phyloP scores from a whole-genome alignment of 2,888 invertebrate species.

The Tortricodes alternella region DNA sequence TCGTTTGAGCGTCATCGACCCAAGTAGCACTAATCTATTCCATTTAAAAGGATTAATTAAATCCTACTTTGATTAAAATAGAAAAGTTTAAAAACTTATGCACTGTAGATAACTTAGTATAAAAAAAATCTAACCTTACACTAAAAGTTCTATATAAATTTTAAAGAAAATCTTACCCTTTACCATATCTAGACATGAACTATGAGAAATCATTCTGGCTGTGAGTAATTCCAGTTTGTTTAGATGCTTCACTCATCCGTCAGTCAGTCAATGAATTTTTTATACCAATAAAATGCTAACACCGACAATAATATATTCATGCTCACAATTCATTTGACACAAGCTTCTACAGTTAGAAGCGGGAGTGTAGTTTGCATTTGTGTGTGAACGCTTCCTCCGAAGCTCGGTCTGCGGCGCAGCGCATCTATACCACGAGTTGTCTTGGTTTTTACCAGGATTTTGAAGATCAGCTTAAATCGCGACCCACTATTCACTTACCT shows the following conservation, averaged over 20 bases:
- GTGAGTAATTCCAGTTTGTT: conserved; percentile 73
- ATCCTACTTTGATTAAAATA: conserved; percentile 74
- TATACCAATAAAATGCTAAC: conserved; percentile 44
- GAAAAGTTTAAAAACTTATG: conserved; percentile 72
- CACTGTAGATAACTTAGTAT: conserved; percentile 80
- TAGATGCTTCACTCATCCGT: conserved; percentile 60
- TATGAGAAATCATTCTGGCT: conserved; percentile 81
- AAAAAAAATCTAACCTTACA: conserved; percentile 67
- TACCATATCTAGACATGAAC: conserved; percentile 77
- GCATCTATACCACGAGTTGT: neutral
- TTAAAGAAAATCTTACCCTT: conserved; percentile 61
- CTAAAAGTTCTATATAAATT: conserved; percentile 58
- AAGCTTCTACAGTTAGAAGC: conserved; percentile 36
- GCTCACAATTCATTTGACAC: conserved; percentile 37
- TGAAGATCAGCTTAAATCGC: no score
- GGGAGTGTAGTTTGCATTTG: neutral
- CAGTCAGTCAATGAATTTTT: conserved; percentile 38
- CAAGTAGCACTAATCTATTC: conserved; percentile 70
- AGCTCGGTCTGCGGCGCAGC: neutral
- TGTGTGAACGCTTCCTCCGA: neutral
- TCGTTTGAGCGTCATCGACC: conserved; percentile 48
- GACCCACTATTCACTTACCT: no score
- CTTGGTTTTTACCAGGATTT: neutral
- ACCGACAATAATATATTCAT: conserved; percentile 62
- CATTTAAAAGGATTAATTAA: conserved; percentile 68